Percentiles rank a stretch among this genome's conserved stretches.
Conservation (phyloP, 1,140 invertebrate species). For the Atta texana region DNA sequence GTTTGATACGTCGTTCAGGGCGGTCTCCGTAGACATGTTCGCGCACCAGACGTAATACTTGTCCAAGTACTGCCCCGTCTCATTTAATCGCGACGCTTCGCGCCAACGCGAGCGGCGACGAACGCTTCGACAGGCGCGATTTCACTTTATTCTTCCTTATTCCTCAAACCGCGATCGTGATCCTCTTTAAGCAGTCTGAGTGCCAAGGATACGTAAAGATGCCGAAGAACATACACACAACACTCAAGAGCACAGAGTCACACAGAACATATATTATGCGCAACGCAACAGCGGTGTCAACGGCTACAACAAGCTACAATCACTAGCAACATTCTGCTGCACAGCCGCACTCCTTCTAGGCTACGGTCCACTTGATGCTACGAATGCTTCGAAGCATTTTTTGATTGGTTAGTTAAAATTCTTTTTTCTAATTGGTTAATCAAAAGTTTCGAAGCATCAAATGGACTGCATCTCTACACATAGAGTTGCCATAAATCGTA, state of each 20-base stretch:
- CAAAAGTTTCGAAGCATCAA: no score
- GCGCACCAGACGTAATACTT: conserved; percentile 68
- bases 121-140: conserved; percentile 7
- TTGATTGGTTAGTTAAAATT: no score
- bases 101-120: conserved; percentile 34
- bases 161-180: neutral
- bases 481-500: no score
- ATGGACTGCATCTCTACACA: no score
- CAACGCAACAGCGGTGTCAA: no score
- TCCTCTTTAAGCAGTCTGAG: neutral
- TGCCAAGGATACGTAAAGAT: neutral
- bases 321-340: neutral
- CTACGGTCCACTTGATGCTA: no score
- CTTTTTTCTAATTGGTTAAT: no score
- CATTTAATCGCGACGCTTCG: conserved; percentile 66
- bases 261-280: no score
- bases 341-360: no score
- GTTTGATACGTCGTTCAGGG: conserved; percentile 72
- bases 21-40: conserved; percentile 76
- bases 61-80: conserved; percentile 67
- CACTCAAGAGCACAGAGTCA: neutral
- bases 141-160: neutral
- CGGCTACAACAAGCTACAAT: neutral
- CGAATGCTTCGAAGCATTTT: no score
- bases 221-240: neutral